A percentile compares a stretch with the other conserved stretches of the same genome.
phyloP scores from a whole-genome alignment of 2,113 vertebrate species.

The Henicopernis longicauda region DNA sequence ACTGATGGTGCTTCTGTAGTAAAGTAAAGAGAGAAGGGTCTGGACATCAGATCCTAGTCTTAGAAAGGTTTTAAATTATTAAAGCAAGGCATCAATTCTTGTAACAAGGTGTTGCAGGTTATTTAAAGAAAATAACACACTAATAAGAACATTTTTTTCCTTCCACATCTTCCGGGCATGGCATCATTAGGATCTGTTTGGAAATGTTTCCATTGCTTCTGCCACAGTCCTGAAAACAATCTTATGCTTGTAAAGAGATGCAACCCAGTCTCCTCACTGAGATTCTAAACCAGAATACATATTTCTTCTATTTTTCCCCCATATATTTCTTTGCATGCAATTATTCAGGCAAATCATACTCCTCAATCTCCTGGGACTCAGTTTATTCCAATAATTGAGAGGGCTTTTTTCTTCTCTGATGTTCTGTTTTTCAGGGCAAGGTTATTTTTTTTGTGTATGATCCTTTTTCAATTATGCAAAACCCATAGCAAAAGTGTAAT shows the following conservation, averaged over 20 bases:
- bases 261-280: neutral
- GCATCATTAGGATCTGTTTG: neutral
- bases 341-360: neutral
- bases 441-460: neutral
- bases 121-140: neutral
- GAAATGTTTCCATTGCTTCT: neutral
- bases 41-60: neutral
- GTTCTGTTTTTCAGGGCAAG: neutral
- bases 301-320: neutral
- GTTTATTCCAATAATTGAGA: neutral
- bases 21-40: neutral
- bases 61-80: neutral
- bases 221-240: neutral
- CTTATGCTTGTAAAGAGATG: neutral
- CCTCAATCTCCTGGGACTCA: neutral
- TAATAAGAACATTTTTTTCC: neutral
- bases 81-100: neutral
- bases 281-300: neutral
- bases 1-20: neutral
- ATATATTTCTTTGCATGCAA: neutral
- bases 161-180: neutral
- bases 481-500: conserved; percentile 1
- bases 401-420: neutral
- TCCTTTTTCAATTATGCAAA: conserved; percentile 24
- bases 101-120: neutral